phyloP scores from a whole-genome alignment of 2,113 vertebrate species.

The Caretta caretta region DNA sequence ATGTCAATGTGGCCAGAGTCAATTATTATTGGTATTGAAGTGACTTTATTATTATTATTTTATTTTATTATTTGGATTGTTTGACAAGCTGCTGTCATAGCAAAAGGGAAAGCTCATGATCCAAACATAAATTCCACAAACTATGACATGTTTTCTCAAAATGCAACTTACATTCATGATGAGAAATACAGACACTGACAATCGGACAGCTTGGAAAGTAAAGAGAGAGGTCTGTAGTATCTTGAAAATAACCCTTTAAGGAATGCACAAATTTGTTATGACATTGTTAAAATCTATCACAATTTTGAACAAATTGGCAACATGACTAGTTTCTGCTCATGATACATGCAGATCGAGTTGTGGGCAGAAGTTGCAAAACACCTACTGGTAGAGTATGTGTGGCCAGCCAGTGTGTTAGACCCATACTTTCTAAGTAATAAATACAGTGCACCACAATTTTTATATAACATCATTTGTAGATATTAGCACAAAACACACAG shows the following conservation, averaged over 20 bases:
- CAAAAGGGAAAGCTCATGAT: not conserved
- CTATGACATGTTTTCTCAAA: slow-evolving; percentile 15
- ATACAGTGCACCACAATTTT: not conserved
- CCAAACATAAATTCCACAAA: slow-evolving; percentile 30
- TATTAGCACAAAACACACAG: not conserved
- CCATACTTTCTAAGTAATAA: not conserved
- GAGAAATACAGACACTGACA: slow-evolving; percentile 24
- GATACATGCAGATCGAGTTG: not conserved
- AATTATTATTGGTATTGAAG: not conserved
- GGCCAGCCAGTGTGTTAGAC: not conserved
- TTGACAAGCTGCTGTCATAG: slow-evolving; percentile 1
- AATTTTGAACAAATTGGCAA: slow-evolving; percentile 10
- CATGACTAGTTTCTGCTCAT: not conserved
- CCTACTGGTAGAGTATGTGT: not conserved
- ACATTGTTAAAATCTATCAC: not conserved
- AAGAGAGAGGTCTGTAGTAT: not conserved
- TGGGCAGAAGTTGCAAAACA: not conserved
- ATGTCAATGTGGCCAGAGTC: not conserved
- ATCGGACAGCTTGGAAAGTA: not conserved
- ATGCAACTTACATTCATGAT: slow-evolving; percentile 4
- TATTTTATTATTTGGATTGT: slow-evolving; percentile 9
- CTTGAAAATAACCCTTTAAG: slow-evolving; percentile 24
- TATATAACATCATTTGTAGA: not conserved
- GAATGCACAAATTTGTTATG: slow-evolving; percentile 21
- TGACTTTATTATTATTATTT: not conserved